Evolutionary conservation across 2,113 vertebrate species (phyloP).

Genomic region (Cromileptes altivelis): DNA sequence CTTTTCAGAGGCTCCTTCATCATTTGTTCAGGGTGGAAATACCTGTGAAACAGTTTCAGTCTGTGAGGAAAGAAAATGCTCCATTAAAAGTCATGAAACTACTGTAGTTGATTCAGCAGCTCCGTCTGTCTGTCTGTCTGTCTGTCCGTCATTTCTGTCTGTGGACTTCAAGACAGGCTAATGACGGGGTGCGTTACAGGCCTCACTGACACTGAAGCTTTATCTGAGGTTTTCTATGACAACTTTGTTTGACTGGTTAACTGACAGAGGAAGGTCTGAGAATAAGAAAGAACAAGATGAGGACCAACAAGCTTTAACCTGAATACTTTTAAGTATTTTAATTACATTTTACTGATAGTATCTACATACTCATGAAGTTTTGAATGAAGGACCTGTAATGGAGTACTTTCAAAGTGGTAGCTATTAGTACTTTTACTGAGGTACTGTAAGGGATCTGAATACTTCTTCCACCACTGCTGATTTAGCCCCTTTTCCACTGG

Average conservation of each 20-base stretch:
- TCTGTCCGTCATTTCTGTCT: not conserved
- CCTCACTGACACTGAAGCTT: not conserved
- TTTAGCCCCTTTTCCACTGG: too few species aligned
- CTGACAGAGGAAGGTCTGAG: not conserved
- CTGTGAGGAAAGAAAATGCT: conserved; percentile 14
- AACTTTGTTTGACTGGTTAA: not conserved
- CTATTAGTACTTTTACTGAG: too few species aligned
- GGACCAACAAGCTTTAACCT: too few species aligned
- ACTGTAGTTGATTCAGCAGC: conserved; percentile 22
- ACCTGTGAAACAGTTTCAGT: conserved; percentile 36
- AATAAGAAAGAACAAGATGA: not conserved
- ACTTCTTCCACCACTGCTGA: too few species aligned
- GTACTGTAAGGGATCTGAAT: too few species aligned
- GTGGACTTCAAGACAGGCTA: not conserved
- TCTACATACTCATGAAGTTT: too few species aligned
- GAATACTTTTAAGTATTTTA: too few species aligned
- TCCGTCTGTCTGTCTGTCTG: not conserved
- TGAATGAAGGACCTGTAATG: too few species aligned
- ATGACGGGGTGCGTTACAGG: not conserved
- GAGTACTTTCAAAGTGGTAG: too few species aligned
- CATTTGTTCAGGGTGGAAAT: conserved; percentile 19
- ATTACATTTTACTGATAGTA: too few species aligned
- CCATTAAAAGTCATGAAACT: conserved; percentile 36
- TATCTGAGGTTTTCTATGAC: not conserved
- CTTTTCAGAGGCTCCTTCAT: conserved; percentile 39